phyloP scores from a whole-genome alignment of 2,888 invertebrate genomes.

The Xestia ashworthii region DNA sequence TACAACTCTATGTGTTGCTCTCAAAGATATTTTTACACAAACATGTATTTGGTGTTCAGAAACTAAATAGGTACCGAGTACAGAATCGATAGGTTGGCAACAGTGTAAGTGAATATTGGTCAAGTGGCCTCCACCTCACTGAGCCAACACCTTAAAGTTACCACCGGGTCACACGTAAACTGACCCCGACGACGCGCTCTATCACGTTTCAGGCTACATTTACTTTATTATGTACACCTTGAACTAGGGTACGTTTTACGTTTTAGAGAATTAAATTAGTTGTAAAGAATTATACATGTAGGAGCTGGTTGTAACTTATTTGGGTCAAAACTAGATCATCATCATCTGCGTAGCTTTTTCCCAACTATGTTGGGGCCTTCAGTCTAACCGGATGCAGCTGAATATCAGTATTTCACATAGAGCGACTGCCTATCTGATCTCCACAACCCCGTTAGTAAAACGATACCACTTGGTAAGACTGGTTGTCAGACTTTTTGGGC shows the following conservation, averaged over 20 bases:
- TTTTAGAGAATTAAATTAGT: not conserved
- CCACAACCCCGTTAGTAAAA: too few species aligned
- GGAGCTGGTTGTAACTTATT: not conserved
- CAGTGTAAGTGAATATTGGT: not conserved
- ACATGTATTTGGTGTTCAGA: not conserved
- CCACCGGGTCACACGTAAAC: conserved; percentile 10
- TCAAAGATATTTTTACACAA: not conserved
- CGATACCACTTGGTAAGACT: too few species aligned
- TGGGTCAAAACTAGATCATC: not conserved
- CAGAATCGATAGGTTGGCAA: not conserved
- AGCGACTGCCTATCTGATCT: too few species aligned
- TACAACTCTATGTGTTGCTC: not conserved
- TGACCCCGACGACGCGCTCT: not conserved
- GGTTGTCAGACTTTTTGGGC: too few species aligned
- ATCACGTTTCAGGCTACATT: conserved; percentile 17
- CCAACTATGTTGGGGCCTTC: too few species aligned
- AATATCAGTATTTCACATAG: too few species aligned
- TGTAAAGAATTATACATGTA: not conserved
- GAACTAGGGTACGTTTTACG: not conserved
- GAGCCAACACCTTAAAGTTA: conserved; percentile 8
- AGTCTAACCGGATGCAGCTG: too few species aligned
- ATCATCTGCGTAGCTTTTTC: too few species aligned
- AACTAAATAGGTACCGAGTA: not conserved
- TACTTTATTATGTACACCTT: conserved; percentile 15
- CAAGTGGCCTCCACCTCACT: not conserved